Conservation (phyloP, 2,888 invertebrate species). For the Drosophila nigricruria region DNA sequence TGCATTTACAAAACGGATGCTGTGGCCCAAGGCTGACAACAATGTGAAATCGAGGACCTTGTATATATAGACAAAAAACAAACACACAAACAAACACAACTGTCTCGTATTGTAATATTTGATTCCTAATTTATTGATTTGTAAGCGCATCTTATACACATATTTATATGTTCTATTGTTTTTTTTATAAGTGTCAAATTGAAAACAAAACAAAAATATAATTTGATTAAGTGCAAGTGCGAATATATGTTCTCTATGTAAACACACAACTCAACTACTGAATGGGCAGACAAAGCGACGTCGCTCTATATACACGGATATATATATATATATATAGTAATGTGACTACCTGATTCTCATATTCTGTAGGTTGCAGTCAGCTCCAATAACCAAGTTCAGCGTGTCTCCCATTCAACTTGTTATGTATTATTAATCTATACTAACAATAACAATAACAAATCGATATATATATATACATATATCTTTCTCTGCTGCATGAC, state of each 20-base stretch:
- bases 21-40: constrained; percentile 43
- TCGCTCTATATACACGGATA: background rate
- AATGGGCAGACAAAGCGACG: constrained; percentile 37
- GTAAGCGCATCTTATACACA: constrained; percentile 40
- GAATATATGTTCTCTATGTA: constrained; percentile 46
- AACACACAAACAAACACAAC: constrained; percentile 24
- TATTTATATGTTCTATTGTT: constrained; percentile 49
- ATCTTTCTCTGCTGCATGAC: constrained; percentile 46
- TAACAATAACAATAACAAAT: constrained; percentile 13
- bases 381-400: constrained; percentile 45
- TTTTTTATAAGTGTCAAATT: constrained; percentile 73
- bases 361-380: constrained; percentile 28
- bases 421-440: constrained; percentile 27
- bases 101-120: constrained; percentile 66
- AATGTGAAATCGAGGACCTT: constrained; percentile 45
- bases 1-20: constrained; percentile 68
- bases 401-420: constrained; percentile 26
- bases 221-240: constrained; percentile 59
- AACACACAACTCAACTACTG: constrained; percentile 18
- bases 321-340: constrained; percentile 1
- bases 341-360: constrained; percentile 36
- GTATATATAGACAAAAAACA: constrained; percentile 40
- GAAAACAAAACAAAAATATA: constrained; percentile 54
- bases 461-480: background rate
- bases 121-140: constrained; percentile 73